Evolutionary conservation across 2,888 invertebrate species (phyloP).

Genomic region (Aelia acuminata): DNA sequence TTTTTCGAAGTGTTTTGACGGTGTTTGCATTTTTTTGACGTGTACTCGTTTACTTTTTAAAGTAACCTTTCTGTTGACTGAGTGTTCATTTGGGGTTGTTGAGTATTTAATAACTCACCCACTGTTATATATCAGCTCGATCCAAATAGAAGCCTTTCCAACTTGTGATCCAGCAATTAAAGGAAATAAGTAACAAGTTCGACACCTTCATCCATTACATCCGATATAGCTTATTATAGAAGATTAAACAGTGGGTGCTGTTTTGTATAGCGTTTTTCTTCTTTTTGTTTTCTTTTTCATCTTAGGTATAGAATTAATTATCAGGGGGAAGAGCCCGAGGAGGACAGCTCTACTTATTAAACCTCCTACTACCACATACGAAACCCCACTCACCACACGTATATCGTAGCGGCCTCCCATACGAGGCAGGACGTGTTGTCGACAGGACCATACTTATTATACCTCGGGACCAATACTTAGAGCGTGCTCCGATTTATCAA

Average conservation of each 20-base stretch:
- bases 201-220: constrained; percentile 2
- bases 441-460: not conserved
- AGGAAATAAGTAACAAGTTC: not conserved
- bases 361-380: not conserved
- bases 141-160: not conserved
- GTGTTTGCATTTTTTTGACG: too few species aligned
- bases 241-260: not conserved
- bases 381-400: not conserved
- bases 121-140: not conserved
- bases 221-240: not conserved
- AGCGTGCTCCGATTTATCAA: constrained; percentile 8
- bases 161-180: not conserved
- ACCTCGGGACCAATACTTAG: constrained; percentile 13
- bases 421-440: not conserved
- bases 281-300: not conserved
- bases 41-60: too few species aligned
- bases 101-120: not conserved
- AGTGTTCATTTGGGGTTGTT: not conserved
- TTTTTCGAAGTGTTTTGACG: too few species aligned
- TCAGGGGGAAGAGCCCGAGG: not conserved
- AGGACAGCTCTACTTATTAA: constrained; percentile 11
- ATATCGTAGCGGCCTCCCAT: not conserved
- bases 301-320: not conserved
- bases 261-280: not conserved
- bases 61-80: not conserved